Evolutionary conservation across 2,797 vertebrate genomes (phyloP).

Genomic region (Mormyrops attenuatus): DNA sequence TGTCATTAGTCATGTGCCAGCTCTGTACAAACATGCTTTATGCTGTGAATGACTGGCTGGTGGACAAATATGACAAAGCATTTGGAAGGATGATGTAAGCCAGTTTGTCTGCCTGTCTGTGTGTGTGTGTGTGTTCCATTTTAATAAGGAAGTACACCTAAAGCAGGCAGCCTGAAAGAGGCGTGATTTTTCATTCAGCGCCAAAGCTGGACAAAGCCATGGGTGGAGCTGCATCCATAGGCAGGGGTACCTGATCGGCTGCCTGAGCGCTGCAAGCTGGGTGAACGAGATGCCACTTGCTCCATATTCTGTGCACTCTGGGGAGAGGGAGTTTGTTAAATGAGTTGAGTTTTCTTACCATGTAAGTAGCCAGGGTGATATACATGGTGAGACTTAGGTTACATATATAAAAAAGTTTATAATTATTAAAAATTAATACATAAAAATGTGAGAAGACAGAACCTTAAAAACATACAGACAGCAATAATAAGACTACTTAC

Average conservation of each 20-base stretch:
- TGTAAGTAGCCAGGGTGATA: neutral
- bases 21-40: neutral
- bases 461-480: neutral
- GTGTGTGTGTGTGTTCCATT: neutral
- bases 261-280: slow-evolving; percentile 45
- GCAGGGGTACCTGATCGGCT: slow-evolving; percentile 52
- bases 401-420: neutral
- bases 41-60: neutral
- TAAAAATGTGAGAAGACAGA: neutral
- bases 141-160: neutral
- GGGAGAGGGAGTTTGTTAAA: neutral
- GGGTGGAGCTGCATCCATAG: neutral
- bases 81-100: neutral
- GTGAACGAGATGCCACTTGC: slow-evolving; percentile 37
- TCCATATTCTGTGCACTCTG: slow-evolving; percentile 55
- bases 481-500: neutral
- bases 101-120: neutral
- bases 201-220: neutral
- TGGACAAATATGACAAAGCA: neutral
- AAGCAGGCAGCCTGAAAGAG: neutral
- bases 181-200: neutral
- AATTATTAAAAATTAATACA: neutral
- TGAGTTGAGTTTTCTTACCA: neutral
- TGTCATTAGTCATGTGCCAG: neutral
- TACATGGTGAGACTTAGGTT: neutral